Conservation (phyloP, 2,113 vertebrate genomes). For the Columba janthina region DNA sequence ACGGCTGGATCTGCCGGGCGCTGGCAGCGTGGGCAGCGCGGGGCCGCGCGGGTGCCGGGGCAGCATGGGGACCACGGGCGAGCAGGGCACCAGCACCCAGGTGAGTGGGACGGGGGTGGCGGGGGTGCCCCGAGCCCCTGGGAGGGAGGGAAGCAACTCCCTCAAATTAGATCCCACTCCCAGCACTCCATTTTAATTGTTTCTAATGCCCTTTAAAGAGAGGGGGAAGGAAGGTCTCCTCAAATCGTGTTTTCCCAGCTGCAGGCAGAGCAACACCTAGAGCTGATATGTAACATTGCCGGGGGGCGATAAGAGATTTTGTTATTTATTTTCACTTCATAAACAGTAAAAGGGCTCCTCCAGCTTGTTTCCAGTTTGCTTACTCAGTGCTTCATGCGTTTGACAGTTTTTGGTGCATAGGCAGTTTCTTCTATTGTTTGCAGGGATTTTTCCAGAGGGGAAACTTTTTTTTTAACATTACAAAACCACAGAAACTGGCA, state of each 20-base stretch:
- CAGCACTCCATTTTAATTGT: background rate
- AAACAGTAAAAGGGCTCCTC: conserved; percentile 19
- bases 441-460: conserved; percentile 71
- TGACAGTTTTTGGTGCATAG: conserved; percentile 55
- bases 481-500: conserved; percentile 62
- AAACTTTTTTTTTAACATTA: conserved; percentile 34
- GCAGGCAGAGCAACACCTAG: background rate
- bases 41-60: background rate
- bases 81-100: conserved; percentile 2
- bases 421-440: conserved; percentile 66
- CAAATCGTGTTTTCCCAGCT: conserved; percentile 51
- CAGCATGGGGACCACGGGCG: background rate
- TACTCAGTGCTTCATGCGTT: conserved; percentile 46
- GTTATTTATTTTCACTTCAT: conserved; percentile 13
- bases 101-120: background rate
- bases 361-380: conserved; percentile 45
- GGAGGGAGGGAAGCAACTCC: background rate
- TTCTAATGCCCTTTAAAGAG: background rate
- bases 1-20: background rate
- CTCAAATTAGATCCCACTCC: background rate
- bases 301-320: background rate
- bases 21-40: background rate
- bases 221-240: background rate
- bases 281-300: background rate
- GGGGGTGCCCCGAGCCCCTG: background rate